A percentile compares a stretch with the other conserved stretches of the same genome.
Evolutionary conservation across 2,113 vertebrate species (phyloP).

Genomic region (Ciconia maguari): DNA sequence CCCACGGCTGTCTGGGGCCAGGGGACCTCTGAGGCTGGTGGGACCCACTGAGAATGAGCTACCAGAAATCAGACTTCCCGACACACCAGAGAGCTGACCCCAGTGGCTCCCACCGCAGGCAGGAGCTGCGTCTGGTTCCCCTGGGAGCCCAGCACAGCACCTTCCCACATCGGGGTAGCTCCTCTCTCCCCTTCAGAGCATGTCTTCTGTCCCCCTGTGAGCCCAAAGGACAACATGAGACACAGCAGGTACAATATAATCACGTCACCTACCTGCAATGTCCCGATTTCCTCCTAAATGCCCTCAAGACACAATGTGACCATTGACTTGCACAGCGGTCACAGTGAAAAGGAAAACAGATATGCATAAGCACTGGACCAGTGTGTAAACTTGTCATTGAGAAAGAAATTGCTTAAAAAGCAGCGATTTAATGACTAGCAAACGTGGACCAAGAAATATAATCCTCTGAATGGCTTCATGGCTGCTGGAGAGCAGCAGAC

Average conservation of each 20-base stretch:
- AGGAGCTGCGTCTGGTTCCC: not conserved
- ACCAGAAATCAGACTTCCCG: not conserved
- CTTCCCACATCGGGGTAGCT: not conserved
- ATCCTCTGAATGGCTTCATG: not conserved
- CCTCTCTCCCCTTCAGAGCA: not conserved
- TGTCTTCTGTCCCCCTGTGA: not conserved
- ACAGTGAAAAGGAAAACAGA: not conserved
- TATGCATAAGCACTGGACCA: not conserved
- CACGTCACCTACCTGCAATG: not conserved
- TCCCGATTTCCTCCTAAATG: not conserved
- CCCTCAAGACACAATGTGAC: not conserved
- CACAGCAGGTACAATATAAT: not conserved
- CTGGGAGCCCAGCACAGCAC: not conserved
- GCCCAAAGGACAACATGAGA: not conserved
- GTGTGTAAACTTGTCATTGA: not conserved
- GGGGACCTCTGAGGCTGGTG: not conserved
- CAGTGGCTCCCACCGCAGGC: not conserved
- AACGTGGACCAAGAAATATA: not conserved
- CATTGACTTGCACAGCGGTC: no score
- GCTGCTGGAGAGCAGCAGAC: not conserved
- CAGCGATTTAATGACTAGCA: not conserved
- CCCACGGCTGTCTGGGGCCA: not conserved
- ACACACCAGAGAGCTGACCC: not conserved
- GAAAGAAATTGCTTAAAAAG: not conserved
- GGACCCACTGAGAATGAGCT: not conserved